These are phyloP conservation scores for Agapostemon virescens DNA, from an alignment of 2,888 invertebrate species.

Conservation along the genomic window DNA sequence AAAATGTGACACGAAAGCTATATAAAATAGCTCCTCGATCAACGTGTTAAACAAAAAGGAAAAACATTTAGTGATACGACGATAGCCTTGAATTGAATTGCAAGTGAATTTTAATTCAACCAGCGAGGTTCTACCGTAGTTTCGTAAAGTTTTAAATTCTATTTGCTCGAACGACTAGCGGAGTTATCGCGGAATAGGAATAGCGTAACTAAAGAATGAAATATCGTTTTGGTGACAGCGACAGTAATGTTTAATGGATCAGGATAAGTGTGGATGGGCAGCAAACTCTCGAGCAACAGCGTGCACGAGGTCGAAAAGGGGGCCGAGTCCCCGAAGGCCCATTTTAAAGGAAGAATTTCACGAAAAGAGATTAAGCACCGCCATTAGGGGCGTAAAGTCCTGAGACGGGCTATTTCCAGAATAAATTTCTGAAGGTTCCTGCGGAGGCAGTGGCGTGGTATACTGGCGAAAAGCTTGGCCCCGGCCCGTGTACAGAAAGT, in stretches of 20 bases:
- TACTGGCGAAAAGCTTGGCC: background rate
- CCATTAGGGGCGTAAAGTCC: background rate
- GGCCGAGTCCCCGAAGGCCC: background rate
- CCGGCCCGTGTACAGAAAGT: background rate
- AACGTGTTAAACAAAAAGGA: too few relatives aligned
- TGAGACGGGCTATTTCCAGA: background rate
- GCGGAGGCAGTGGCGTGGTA: background rate
- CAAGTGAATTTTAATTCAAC: too few relatives aligned
- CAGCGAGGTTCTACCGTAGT: background rate
- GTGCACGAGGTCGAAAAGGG: background rate
- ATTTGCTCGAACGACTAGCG: background rate
- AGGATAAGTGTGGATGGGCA: background rate
- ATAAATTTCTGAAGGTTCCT: constrained; percentile 33
- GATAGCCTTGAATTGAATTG: too few relatives aligned
- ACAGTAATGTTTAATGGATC: background rate
- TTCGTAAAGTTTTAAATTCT: background rate
- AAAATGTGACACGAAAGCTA: too few relatives aligned
- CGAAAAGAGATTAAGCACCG: constrained; percentile 1
- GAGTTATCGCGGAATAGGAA: background rate
- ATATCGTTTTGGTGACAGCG: background rate
- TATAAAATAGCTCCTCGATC: too few relatives aligned
- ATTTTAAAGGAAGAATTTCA: background rate
- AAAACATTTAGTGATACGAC: too few relatives aligned
- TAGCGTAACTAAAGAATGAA: background rate
- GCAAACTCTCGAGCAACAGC: background rate